Base-by-base conservation (phyloP, 2,797 vertebrate genomes). In the Falco peregrinus region DNA sequence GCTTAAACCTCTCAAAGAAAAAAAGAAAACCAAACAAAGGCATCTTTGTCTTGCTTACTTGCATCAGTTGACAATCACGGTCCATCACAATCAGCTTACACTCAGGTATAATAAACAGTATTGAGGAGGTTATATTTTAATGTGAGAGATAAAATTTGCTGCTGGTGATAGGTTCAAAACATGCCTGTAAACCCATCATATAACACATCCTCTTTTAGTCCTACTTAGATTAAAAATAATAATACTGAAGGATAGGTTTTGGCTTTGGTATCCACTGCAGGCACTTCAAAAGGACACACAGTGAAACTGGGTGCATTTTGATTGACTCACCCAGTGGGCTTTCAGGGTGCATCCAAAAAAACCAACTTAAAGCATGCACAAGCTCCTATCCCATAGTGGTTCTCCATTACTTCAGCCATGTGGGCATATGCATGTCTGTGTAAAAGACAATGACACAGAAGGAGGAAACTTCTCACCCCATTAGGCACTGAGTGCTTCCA, bases 401-500 rank as follows among this genome's bases (percentile, higher is more conserved):
- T 65, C 65, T 87, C 64, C 84, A 29, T 35, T 67, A 83, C 53
- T 91, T 82, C 18, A 67, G 64, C 6, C 67, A 77, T 65, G 71
- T 85, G 87, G 61, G 75, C 89, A 75, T 51, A 54, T n/a, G 82
- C 75, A 37, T 7, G 64, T 60, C 71, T 93, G 71, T 43, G 50
- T 15, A 87, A 39, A 41, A 90, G 75, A 94, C 74, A 48, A 85
- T 75, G 93, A 80, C 86, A 95, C 47, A 95, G 73, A 35, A 97
- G 77, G 78, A 94, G 76, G 93, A 94, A 96, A 95, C 79, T 92
- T 96, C 94, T 97, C 95, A 96, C 87, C 41, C 94, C 95, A 97
- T 97, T 96, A 96, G 95, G 91, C 90, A 95, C 84, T 97, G 96
- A 97, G 95, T 97, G 95, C 91, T 97, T 97, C 95, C 96, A 97